Percentiles rank a stretch among this genome's conserved stretches.
phyloP scores from a whole-genome alignment of 2,888 invertebrate genomes.

The Hofmannophila pseudospretella region DNA sequence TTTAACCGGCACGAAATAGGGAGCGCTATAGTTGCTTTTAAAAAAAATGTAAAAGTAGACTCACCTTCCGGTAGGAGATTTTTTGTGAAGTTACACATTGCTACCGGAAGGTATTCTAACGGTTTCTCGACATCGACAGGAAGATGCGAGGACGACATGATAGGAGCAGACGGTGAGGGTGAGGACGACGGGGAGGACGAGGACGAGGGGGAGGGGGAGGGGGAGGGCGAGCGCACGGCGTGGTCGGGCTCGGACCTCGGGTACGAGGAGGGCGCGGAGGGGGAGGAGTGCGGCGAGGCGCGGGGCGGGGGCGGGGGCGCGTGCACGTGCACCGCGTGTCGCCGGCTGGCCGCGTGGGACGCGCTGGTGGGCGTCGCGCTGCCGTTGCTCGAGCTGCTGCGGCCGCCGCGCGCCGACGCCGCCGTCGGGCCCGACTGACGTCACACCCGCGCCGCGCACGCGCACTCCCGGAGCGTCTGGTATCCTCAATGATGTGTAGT shows the following conservation, averaged over 20 bases:
- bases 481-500: too few relatives aligned
- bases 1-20: too few relatives aligned
- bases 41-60: too few relatives aligned
- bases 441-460: too few relatives aligned
- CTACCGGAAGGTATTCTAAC: too few relatives aligned
- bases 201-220: slow-evolving; percentile 10
- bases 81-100: too few relatives aligned
- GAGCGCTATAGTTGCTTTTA: too few relatives aligned
- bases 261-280: slow-evolving; percentile 53
- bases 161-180: too few relatives aligned
- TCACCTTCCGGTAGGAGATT: too few relatives aligned
- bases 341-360: slow-evolving; percentile 80
- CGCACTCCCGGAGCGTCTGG: too few relatives aligned
- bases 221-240: slow-evolving; percentile 29
- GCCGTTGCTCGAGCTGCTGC: slow-evolving; percentile 82
- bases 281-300: not conserved
- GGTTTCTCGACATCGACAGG: too few relatives aligned
- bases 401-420: slow-evolving; percentile 20
- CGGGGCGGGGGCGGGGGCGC: slow-evolving; percentile 34
- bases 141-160: too few relatives aligned
- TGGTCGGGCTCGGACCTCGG: slow-evolving; percentile 58
- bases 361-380: slow-evolving; percentile 86
- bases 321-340: slow-evolving; percentile 55
- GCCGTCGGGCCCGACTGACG: not conserved
- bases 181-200: not conserved